A percentile compares a stretch with the other conserved stretches of the same genome.
Conservation (phyloP, 2,888 invertebrate genomes). For the Drosophila tripunctata region DNA sequence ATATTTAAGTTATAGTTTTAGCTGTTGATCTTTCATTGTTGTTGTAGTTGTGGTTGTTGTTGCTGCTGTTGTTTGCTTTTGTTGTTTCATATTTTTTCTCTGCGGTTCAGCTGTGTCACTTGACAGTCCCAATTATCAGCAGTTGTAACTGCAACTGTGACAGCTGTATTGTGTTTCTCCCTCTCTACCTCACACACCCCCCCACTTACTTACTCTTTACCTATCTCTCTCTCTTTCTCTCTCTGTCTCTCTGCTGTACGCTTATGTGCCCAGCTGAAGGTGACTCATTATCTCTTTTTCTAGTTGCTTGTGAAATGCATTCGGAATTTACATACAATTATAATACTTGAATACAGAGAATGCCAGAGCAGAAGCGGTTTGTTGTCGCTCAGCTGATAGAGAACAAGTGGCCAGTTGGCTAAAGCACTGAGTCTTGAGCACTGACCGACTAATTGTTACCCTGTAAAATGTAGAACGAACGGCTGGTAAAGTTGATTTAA, state of each 20-base stretch:
- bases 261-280: constrained; percentile 33
- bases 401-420: constrained; percentile 14
- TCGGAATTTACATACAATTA: constrained; percentile 28
- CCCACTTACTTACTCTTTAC: not conserved
- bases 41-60: constrained; percentile 9
- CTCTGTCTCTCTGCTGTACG: not conserved
- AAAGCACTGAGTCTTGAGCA: too few species aligned
- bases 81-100: constrained; percentile 9
- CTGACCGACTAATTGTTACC: constrained; percentile 5
- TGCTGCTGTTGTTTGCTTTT: constrained; percentile 3
- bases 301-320: constrained; percentile 34
- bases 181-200: not conserved
- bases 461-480: constrained; percentile 2
- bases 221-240: not conserved
- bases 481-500: not conserved
- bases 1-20: constrained; percentile 17
- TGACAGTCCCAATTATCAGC: constrained; percentile 66
- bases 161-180: constrained; percentile 47
- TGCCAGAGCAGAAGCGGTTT: constrained; percentile 22
- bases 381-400: constrained; percentile 42
- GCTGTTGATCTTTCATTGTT: constrained; percentile 7
- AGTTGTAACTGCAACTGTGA: constrained; percentile 42
- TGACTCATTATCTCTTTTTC: constrained; percentile 58
- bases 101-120: constrained; percentile 36
- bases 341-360: constrained; percentile 5